A percentile compares a stretch with the other conserved stretches of the same genome.
Conservation (phyloP, 2,797 vertebrate genomes). For the Mus spretus region DNA sequence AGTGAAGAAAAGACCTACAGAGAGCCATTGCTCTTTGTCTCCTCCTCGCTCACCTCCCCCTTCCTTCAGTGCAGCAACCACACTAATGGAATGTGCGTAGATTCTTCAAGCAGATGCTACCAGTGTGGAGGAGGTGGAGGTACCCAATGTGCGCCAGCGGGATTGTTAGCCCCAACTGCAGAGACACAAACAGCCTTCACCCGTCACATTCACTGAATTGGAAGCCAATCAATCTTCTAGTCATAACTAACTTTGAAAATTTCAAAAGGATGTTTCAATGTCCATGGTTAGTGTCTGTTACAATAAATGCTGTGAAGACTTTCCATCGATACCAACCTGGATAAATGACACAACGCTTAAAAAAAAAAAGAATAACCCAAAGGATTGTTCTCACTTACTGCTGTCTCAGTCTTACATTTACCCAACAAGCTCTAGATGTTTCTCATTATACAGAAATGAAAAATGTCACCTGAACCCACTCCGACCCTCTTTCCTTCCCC, state of each 20-base stretch:
- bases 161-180: not conserved
- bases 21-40: accelerated
- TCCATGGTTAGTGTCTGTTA: not conserved
- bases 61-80: not conserved
- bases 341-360: not conserved
- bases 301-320: accelerated
- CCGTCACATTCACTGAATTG: not conserved
- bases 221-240: not conserved
- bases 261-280: not conserved
- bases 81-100: accelerated
- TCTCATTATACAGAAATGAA: not conserved
- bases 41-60: not conserved
- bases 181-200: accelerated
- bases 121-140: accelerated
- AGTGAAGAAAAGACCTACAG: not conserved
- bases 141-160: accelerated
- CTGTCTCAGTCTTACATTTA: not conserved
- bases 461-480: not conserved
- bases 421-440: not conserved
- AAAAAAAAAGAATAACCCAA: not conserved
- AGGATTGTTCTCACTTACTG: not conserved
- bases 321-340: not conserved
- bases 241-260: not conserved
- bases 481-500: not conserved
- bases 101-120: not conserved